Evolutionary conservation across 1,140 invertebrate species (phyloP).

Genomic region (Pentalonia nigronervosa): DNA sequence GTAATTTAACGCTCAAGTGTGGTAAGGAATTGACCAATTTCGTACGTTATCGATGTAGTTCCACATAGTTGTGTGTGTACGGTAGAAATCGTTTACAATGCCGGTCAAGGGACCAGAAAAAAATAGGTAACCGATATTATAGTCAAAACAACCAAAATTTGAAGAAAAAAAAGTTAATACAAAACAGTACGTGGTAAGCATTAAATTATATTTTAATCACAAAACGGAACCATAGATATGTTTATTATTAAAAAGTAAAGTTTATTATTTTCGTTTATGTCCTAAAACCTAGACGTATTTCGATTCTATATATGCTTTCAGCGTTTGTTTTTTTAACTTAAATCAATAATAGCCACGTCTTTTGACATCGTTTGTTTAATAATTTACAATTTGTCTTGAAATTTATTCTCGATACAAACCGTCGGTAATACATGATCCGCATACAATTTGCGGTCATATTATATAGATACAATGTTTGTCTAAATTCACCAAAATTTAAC

Average conservation of each 20-base stretch:
- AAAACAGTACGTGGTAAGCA: too few relatives aligned
- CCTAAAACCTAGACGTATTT: too few relatives aligned
- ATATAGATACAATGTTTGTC: background rate
- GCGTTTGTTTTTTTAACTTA: too few relatives aligned
- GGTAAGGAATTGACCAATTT: background rate
- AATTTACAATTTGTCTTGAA: background rate
- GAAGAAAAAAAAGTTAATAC: background rate
- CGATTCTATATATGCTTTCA: too few relatives aligned
- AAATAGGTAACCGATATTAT: background rate
- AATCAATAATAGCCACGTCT: too few relatives aligned
- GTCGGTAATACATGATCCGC: background rate
- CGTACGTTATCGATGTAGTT: background rate
- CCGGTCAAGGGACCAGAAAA: background rate
- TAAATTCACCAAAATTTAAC: background rate
- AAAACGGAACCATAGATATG: too few relatives aligned
- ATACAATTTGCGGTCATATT: background rate
- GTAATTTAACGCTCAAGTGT: background rate
- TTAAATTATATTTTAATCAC: too few relatives aligned
- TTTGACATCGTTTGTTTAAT: background rate
- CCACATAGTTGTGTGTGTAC: too few relatives aligned
- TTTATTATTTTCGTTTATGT: too few relatives aligned
- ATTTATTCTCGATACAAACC: background rate
- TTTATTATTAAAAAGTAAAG: too few relatives aligned
- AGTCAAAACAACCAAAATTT: background rate
- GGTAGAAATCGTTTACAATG: background rate